Base-by-base conservation (phyloP, 1,140 invertebrate species). In the Heterodera schachtii region DNA sequence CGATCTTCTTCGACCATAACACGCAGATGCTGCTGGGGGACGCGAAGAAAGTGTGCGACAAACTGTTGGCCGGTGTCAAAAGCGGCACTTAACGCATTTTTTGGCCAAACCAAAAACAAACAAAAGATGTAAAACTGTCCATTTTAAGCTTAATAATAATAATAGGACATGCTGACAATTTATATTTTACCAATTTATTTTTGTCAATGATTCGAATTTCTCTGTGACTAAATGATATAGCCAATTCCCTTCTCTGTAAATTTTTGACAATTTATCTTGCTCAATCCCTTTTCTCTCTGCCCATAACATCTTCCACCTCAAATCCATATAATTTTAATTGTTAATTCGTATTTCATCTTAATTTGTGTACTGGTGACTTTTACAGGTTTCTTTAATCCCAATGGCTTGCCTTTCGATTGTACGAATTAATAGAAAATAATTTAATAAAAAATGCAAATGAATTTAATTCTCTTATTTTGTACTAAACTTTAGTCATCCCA, bases 41-140 rank as follows among this genome's bases (percentile, higher is more conserved):
- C 90, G 95, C 95, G 67, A 96, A 96, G 92, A 95, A 95, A 90
- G 95, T 94, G 1, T 96, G 95, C 89, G 95, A 96, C 90, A 93
- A 93, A 41, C 92, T 96, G 2, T 91, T 95, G 6, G 91, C 91
- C 41, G 93, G 92, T 87, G 92, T 94, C 43, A 93, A 93, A 67
- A 57, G 57, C 31, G 74, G 43, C 57, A 47, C 47, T 75, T 75
- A 52, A 75, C 44, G 13, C 9, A 31, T 49, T 13, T 75, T 46
- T 3, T 47, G 31, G 31, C 49, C 6, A 52, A 52, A 8, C 11
- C 11, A 52, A 6, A 52, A 52, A 11, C 49, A 52, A 52, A 52
- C 6, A 52, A 52, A 52, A 52, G 11, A 52, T 31, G 31, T 31
- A 31, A 31, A 31, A 31, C 31, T 31, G 31, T 31, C 31, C 31